Percentiles rank a stretch among this genome's conserved stretches.
Conservation (phyloP, 2,888 invertebrate genomes). For the Trypoxylon attenuatum region DNA sequence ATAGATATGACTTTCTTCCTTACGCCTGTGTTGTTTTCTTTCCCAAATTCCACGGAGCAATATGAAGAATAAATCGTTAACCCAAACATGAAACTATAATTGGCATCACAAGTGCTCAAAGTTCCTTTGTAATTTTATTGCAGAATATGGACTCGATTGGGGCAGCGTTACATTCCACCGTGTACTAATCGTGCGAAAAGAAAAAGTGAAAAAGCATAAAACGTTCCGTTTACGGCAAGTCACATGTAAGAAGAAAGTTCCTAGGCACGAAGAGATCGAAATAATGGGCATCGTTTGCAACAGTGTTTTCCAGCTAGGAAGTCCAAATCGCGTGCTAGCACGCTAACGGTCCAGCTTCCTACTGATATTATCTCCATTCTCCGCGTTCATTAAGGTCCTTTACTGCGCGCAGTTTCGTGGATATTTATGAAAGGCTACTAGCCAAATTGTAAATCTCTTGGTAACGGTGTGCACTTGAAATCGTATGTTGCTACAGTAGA, state of each 20-base stretch:
- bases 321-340: background rate
- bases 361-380: background rate
- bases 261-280: background rate
- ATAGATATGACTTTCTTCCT: no score
- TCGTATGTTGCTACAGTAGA: background rate
- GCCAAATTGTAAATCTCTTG: background rate
- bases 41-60: no score
- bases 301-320: background rate
- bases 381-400: slow-evolving; percentile 3
- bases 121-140: no score
- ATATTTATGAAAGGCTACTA: background rate
- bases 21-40: no score
- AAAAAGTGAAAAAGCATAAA: no score
- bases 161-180: no score
- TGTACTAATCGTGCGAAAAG: no score
- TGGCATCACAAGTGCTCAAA: no score
- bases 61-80: no score
- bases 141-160: no score
- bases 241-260: slow-evolving; percentile 21
- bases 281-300: slow-evolving; percentile 23
- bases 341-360: slow-evolving; percentile 4
- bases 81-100: no score
- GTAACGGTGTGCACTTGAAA: background rate
- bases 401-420: background rate
- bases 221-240: no score